Percentiles rank a stretch among this genome's conserved stretches.
These are phyloP conservation scores for Anarrhichthys ocellatus DNA, from an alignment of 2,113 vertebrate genomes.

Conservation along the genomic window DNA sequence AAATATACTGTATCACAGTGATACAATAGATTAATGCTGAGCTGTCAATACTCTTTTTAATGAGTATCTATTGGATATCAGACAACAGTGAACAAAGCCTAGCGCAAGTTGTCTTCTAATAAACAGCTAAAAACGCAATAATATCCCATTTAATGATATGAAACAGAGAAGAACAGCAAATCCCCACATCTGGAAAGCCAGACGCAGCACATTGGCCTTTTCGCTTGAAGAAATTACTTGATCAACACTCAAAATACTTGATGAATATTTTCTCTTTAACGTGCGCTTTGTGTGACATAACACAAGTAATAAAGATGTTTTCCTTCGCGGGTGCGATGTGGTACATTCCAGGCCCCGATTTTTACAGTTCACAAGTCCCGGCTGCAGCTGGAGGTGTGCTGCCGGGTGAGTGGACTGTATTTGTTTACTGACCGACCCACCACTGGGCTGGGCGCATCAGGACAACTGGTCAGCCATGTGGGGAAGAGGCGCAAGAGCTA, in stretches of 20 bases:
- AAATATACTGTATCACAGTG: slow-evolving; percentile 28
- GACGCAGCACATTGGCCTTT: not conserved
- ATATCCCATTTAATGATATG: not conserved
- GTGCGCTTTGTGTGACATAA: slow-evolving; percentile 55
- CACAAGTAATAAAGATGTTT: slow-evolving; percentile 60
- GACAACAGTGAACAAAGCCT: not conserved
- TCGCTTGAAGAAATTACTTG: not conserved
- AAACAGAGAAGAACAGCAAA: not conserved
- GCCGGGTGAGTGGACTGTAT: slow-evolving; percentile 46
- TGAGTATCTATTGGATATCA: not conserved
- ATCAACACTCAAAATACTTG: not conserved
- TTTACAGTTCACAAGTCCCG: slow-evolving; percentile 55
- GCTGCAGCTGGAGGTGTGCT: slow-evolving; percentile 50
- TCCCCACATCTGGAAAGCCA: not conserved
- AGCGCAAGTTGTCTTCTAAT: not conserved
- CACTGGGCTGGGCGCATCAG: slow-evolving; percentile 36
- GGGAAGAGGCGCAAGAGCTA: slow-evolving; percentile 40
- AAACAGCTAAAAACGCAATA: not conserved
- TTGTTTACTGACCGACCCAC: slow-evolving; percentile 61
- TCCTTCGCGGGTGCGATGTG: slow-evolving; percentile 46
- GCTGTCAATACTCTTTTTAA: not conserved
- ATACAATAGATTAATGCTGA: not conserved
- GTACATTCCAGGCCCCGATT: slow-evolving; percentile 60
- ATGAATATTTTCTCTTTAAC: not conserved
- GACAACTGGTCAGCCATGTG: slow-evolving; percentile 56